These are phyloP conservation scores for Trichomalopsis sarcophagae DNA, from an alignment of 1,140 invertebrate genomes.

Conservation along the genomic window DNA sequence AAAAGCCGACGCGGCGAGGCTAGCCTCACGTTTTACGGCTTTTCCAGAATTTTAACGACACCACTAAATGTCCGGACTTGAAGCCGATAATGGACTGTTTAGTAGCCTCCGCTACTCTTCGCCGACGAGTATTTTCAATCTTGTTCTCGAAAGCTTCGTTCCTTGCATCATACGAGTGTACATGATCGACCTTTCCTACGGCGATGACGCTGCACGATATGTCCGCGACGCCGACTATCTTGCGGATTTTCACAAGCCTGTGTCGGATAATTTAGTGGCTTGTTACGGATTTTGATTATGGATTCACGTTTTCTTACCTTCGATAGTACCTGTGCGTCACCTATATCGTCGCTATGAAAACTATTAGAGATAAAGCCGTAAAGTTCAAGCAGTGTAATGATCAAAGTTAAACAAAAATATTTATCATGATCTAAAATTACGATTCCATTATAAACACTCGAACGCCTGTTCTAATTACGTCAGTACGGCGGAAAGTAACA, in stretches of 20 bases:
- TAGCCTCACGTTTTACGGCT: conserved; percentile 65
- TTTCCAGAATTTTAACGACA: conserved; percentile 72
- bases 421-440: too few relatives aligned
- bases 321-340: too few relatives aligned
- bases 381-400: too few relatives aligned
- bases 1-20: conserved; percentile 41
- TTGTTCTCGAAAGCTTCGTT: conserved; percentile 27
- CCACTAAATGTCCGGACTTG: conserved; percentile 62
- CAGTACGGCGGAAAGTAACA: neutral
- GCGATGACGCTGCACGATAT: neutral
- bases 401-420: too few relatives aligned
- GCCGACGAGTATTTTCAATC: conserved; percentile 39
- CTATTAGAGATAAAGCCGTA: too few relatives aligned
- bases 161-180: conserved; percentile 12
- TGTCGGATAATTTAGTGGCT: neutral
- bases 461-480: neutral
- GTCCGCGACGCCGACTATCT: neutral
- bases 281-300: conserved; percentile 33
- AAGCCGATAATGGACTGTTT: conserved; percentile 59
- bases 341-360: too few relatives aligned
- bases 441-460: neutral
- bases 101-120: conserved; percentile 43
- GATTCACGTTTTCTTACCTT: neutral
- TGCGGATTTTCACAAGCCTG: conserved; percentile 5
- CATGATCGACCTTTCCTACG: conserved; percentile 6